These are phyloP conservation scores for Anguilla pacifica DNA, from an alignment of 2,797 vertebrate species.

Conservation along the genomic window DNA sequence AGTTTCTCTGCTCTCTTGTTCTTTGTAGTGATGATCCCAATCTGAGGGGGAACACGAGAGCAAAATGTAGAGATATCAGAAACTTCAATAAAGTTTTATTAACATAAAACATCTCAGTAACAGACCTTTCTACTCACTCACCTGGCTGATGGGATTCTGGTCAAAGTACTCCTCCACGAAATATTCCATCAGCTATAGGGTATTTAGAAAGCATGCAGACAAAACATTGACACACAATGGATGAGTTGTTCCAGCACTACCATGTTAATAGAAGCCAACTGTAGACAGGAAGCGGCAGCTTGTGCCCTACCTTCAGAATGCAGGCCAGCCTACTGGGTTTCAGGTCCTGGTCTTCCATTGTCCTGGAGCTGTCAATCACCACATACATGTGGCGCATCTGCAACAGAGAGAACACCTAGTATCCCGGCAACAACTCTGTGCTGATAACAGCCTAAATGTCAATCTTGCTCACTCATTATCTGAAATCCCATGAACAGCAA, in stretches of 20 bases:
- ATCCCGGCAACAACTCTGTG: neutral
- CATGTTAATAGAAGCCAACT: neutral
- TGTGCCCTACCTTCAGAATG: conserved; percentile 70
- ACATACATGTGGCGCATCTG: conserved; percentile 96
- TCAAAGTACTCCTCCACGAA: conserved; percentile 97
- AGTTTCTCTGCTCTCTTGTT: conserved; percentile 95
- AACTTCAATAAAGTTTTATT: neutral
- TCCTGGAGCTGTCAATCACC: conserved; percentile 91
- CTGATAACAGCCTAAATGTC: neutral
- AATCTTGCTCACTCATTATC: neutral
- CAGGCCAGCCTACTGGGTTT: conserved; percentile 90
- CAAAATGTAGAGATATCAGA: neutral
- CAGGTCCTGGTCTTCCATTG: conserved; percentile 96
- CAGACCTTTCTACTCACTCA: conserved; percentile 53
- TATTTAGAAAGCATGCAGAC: conserved; percentile 11
- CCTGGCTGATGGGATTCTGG: conserved; percentile 98
- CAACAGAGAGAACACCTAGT: conserved; percentile 28
- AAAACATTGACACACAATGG: neutral
- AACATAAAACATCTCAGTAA: neutral
- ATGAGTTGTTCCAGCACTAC: neutral
- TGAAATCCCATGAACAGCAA: neutral
- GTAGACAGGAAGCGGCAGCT: neutral
- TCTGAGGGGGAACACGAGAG: conserved; percentile 62
- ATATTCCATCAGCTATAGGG: conserved; percentile 83
- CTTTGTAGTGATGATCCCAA: conserved; percentile 92